Evolutionary conservation across 2,113 vertebrate species (phyloP).

Genomic region (Vireo altiloquus): DNA sequence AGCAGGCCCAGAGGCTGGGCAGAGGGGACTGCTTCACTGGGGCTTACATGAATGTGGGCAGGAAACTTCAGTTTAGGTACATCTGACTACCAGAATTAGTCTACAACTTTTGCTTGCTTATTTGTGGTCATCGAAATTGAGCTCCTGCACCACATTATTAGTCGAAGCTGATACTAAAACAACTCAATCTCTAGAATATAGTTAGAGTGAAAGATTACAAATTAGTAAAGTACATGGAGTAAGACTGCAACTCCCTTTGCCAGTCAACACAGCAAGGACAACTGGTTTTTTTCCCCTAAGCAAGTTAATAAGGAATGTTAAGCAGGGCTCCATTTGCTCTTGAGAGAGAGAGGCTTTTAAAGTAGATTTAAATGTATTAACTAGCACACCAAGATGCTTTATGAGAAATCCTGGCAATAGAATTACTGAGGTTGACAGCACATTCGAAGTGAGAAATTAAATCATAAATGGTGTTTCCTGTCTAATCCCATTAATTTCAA

Average conservation of each 20-base stretch:
- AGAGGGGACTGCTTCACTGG: not conserved
- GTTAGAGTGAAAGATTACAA: conserved; percentile 39
- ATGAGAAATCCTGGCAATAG: conserved; percentile 47
- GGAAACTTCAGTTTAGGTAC: conserved; percentile 2
- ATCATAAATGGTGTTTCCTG: not conserved
- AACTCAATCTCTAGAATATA: not conserved
- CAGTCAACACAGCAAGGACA: conserved; percentile 39
- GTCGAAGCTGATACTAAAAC: conserved; percentile 32
- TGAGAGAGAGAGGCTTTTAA: conserved; percentile 44
- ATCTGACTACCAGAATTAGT: not conserved
- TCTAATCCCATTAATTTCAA: conserved; percentile 36
- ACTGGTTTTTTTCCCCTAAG: not conserved
- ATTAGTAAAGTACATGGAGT: conserved; percentile 9
- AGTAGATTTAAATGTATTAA: conserved; percentile 66
- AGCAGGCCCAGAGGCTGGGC: not conserved
- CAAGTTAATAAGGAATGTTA: conserved; percentile 65
- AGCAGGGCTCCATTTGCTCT: conserved; percentile 47
- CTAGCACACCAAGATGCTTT: conserved; percentile 45
- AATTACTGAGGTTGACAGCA: conserved; percentile 49
- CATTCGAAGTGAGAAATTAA: conserved; percentile 17
- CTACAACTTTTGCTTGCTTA: conserved; percentile 35
- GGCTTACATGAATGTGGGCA: not conserved
- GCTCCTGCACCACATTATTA: not conserved
- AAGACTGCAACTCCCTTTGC: conserved; percentile 44
- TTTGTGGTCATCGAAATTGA: conserved; percentile 18